Conservation (phyloP, 2,113 vertebrate genomes). For the Clarias batrachus region DNA sequence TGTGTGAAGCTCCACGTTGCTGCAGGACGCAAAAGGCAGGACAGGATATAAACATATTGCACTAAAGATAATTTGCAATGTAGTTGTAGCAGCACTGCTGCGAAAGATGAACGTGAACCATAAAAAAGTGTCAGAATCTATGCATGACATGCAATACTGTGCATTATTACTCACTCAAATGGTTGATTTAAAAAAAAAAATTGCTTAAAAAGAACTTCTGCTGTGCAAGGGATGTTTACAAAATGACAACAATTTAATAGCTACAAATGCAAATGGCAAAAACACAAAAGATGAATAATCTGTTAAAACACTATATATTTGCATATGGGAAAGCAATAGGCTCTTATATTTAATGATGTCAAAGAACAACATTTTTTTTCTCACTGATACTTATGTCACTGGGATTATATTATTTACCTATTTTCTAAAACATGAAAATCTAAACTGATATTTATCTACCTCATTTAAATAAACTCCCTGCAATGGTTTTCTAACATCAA, state of each 20-base stretch:
- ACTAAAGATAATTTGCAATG: background rate
- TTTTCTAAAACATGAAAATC: background rate
- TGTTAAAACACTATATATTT: background rate
- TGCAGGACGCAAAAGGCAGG: background rate
- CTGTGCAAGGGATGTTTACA: background rate
- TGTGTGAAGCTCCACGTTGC: background rate
- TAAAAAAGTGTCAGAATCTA: background rate
- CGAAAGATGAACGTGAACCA: background rate
- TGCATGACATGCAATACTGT: background rate
- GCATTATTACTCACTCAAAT: background rate
- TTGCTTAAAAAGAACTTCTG: background rate
- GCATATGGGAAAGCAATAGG: background rate
- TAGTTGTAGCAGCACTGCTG: background rate
- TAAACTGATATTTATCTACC: background rate
- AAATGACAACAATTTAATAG: background rate
- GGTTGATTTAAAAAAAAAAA: background rate
- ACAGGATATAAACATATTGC: background rate
- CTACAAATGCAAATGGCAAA: background rate
- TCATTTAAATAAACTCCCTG: background rate
- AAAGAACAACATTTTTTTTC: background rate
- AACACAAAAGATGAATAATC: too few species aligned
- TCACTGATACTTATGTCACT: background rate
- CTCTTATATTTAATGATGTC: background rate
- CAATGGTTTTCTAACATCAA: background rate
- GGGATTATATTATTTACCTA: background rate